phyloP scores from a whole-genome alignment of 2,113 vertebrate species.

The Istiophorus platypterus region DNA sequence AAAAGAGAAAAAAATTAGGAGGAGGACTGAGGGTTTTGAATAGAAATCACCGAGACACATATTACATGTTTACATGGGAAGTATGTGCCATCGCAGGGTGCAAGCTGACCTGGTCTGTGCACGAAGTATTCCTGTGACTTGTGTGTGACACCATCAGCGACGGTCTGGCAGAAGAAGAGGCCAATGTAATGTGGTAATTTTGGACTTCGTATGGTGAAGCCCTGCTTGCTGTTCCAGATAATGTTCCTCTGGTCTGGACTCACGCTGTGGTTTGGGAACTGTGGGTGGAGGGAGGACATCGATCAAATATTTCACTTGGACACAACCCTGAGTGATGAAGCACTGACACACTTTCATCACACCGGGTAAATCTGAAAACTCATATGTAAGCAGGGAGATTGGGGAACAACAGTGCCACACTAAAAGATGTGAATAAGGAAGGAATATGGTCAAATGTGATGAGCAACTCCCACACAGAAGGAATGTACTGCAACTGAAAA shows the following conservation, averaged over 20 bases:
- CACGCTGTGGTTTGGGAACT: slow-evolving; percentile 84
- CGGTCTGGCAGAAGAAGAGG: slow-evolving; percentile 89
- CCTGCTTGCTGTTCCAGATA: slow-evolving; percentile 91
- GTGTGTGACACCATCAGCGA: slow-evolving; percentile 74
- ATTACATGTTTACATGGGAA: background rate
- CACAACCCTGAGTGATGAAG: background rate
- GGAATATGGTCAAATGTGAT: background rate
- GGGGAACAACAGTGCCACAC: background rate
- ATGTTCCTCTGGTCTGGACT: slow-evolving; percentile 88
- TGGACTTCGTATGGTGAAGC: slow-evolving; percentile 91
- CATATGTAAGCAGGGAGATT: background rate
- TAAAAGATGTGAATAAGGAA: background rate
- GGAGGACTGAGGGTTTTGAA: background rate
- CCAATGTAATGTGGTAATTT: slow-evolving; percentile 89
- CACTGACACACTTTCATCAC: background rate
- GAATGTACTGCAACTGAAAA: background rate
- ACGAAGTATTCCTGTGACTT: slow-evolving; percentile 86
- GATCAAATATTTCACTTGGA: slow-evolving; percentile 2
- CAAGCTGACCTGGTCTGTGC: slow-evolving; percentile 85
- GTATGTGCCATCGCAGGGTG: background rate
- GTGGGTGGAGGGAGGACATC: slow-evolving; percentile 48
- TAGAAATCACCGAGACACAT: background rate
- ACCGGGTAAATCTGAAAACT: background rate
- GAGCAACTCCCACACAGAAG: background rate
- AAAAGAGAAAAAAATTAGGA: background rate